Evolutionary conservation across 1,140 invertebrate species (phyloP).

Genomic region (Palaemon carinicauda): DNA sequence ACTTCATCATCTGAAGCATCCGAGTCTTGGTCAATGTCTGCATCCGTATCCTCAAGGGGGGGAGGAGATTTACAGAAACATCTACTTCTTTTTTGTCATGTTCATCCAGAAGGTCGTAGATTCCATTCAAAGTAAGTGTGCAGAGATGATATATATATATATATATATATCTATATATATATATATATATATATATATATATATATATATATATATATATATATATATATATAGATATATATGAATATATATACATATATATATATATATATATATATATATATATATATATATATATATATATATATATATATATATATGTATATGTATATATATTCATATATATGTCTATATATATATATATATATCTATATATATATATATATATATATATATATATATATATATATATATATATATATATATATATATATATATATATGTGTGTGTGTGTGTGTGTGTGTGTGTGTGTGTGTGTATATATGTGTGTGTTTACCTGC

Average conservation of each 20-base stretch:
- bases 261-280: conserved; percentile 2
- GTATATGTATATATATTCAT: not conserved
- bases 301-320: not conserved
- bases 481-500: no score
- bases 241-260: not conserved
- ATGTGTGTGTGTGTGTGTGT: not conserved
- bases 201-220: not conserved
- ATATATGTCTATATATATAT: not conserved
- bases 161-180: not conserved
- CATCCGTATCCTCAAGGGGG: no score
- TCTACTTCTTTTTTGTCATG: no score
- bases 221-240: not conserved
- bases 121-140: no score
- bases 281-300: not conserved
- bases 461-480: not conserved
- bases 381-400: not conserved
- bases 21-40: no score
- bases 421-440: not conserved
- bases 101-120: no score
- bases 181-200: not conserved
- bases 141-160: not conserved
- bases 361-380: not conserved
- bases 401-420: not conserved
- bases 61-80: no score
- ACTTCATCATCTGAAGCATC: no score